Evolutionary conservation across 1,140 invertebrate genomes (phyloP).

Genomic region (Bemisia tabaci): DNA sequence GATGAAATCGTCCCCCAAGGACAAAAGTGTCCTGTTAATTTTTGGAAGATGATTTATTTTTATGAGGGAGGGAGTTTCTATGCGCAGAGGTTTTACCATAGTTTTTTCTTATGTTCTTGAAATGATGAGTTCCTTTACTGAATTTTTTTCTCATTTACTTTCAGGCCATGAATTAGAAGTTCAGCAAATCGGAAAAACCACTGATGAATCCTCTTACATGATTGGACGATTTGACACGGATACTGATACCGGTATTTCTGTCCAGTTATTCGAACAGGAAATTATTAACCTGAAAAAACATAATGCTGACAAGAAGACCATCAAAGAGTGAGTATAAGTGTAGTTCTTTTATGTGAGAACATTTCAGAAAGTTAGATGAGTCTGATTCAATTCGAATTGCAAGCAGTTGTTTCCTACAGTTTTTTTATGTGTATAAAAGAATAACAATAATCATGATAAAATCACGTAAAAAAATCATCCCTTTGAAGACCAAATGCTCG

Average conservation of each 20-base stretch:
- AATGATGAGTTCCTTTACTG: too few species aligned
- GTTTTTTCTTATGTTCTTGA: neutral
- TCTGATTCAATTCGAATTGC: too few species aligned
- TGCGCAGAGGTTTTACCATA: neutral
- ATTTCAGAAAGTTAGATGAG: neutral
- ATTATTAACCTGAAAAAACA: slow-evolving; percentile 46
- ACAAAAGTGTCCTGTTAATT: too few species aligned
- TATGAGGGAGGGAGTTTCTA: neutral
- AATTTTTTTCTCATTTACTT: too few species aligned
- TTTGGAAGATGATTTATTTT: too few species aligned
- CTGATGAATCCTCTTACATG: slow-evolving; percentile 72
- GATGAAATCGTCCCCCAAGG: too few species aligned
- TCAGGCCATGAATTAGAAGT: slow-evolving; percentile 72
- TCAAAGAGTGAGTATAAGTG: neutral
- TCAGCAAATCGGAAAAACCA: slow-evolving; percentile 53
- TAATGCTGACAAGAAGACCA: slow-evolving; percentile 26
- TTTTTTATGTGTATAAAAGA: neutral
- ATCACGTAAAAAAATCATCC: neutral
- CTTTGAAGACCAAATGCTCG: too few species aligned
- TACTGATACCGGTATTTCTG: slow-evolving; percentile 55
- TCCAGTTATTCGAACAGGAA: slow-evolving; percentile 54
- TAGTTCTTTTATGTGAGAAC: neutral
- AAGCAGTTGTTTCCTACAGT: too few species aligned
- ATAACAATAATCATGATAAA: neutral
- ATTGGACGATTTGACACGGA: slow-evolving; percentile 66